Evolutionary conservation across 2,888 invertebrate genomes (phyloP).

Genomic region (Nemotelus nigrinus): DNA sequence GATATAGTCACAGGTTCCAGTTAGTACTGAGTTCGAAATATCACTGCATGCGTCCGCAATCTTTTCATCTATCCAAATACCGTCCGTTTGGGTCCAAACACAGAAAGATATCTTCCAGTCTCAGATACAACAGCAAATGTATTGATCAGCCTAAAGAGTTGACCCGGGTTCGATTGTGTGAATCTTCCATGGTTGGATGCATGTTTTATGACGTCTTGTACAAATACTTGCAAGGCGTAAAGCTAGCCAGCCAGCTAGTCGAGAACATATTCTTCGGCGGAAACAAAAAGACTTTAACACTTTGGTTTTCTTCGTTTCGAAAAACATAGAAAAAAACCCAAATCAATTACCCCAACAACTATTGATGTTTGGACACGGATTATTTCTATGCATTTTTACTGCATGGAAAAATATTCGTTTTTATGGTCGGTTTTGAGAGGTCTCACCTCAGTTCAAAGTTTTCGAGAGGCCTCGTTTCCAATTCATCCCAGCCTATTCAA

Average conservation of each 20-base stretch:
- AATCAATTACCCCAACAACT: conserved; percentile 8
- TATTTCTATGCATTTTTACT: neutral
- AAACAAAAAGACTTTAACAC: neutral
- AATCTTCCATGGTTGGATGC: neutral
- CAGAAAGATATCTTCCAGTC: neutral
- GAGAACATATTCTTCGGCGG: neutral
- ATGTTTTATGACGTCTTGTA: neutral
- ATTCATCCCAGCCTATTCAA: no score
- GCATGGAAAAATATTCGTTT: no score
- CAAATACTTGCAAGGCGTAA: neutral
- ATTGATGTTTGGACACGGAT: neutral
- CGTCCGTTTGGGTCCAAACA: neutral
- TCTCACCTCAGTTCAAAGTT: no score
- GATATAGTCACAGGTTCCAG: no score
- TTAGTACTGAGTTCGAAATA: neutral
- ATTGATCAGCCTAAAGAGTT: neutral
- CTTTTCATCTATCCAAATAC: neutral
- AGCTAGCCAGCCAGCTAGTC: neutral
- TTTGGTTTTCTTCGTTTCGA: neutral
- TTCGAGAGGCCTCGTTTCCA: no score
- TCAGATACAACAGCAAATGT: neutral
- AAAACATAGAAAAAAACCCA: neutral
- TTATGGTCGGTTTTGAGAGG: no score
- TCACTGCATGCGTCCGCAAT: neutral
- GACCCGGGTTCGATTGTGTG: neutral